Conservation (phyloP, 2,113 vertebrate genomes). For the Capreolus pygargus region DNA sequence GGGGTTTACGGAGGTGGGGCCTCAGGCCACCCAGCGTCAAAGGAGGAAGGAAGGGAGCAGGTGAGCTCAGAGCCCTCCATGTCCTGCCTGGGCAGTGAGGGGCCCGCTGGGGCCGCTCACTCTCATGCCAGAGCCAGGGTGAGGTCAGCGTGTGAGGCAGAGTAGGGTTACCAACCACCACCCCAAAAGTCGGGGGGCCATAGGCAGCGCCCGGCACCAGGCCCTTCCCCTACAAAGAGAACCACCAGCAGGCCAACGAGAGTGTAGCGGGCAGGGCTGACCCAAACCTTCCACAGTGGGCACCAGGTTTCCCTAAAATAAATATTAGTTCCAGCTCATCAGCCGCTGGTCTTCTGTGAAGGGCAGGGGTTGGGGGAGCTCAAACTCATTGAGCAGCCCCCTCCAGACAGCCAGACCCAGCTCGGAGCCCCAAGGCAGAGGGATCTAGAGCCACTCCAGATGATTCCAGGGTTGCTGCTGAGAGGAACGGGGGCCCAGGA, state of each 20-base stretch:
- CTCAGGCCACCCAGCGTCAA: background rate
- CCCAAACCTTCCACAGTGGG: fast-evolving
- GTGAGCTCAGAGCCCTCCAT: background rate
- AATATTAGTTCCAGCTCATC: background rate
- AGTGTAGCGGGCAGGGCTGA: background rate
- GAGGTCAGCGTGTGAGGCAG: fast-evolving
- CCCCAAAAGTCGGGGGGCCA: constrained; percentile 48
- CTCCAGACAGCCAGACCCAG: background rate
- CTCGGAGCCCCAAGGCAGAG: background rate
- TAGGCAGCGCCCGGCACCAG: background rate
- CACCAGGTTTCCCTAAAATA: background rate
- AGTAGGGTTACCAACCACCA: background rate
- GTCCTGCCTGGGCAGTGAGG: background rate
- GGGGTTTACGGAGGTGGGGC: background rate
- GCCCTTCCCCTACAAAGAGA: background rate
- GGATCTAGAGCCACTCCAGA: background rate
- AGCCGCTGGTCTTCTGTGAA: background rate
- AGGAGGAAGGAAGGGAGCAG: background rate
- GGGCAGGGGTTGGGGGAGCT: background rate
- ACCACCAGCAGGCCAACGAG: background rate
- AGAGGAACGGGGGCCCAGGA: background rate
- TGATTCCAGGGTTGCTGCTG: constrained; percentile 25
- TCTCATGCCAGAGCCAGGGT: background rate
- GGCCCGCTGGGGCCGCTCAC: background rate
- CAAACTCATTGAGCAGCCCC: background rate